Evolutionary conservation across 2,888 invertebrate species (phyloP).

Genomic region (Tinea pellionella): DNA sequence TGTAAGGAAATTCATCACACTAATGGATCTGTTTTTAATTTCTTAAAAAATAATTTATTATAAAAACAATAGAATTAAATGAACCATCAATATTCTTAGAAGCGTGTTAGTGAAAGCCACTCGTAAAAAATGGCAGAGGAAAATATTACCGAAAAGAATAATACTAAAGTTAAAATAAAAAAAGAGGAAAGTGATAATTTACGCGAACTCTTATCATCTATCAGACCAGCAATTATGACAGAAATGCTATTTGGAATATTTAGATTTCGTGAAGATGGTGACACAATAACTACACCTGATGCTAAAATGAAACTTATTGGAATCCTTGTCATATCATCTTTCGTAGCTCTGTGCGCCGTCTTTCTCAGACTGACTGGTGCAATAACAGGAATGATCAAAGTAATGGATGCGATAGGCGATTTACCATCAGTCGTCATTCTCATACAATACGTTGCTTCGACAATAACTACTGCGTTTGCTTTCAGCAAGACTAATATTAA

Average conservation of each 20-base stretch:
- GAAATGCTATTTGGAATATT: constrained; percentile 17
- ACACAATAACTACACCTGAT: constrained; percentile 5
- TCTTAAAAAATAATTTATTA: neutral
- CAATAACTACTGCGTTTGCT: constrained; percentile 7
- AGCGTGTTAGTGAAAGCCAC: neutral
- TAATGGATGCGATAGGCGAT: constrained; percentile 4
- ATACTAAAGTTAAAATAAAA: neutral
- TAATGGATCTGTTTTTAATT: constrained; percentile 2
- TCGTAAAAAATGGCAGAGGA: neutral
- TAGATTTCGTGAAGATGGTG: constrained; percentile 14
- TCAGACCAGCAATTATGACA: constrained; percentile 10
- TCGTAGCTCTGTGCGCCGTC: neutral
- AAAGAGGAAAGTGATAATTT: neutral
- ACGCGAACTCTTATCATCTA: neutral
- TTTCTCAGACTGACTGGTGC: constrained; percentile 4
- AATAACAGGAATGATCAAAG: neutral
- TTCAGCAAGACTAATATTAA: constrained; percentile 13
- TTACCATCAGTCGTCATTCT: constrained; percentile 10
- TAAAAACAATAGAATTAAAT: constrained; percentile 1
- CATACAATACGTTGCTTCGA: constrained; percentile 12
- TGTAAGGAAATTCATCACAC: neutral
- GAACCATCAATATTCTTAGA: neutral
- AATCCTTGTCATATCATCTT: constrained; percentile 9
- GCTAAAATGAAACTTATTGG: constrained; percentile 14
- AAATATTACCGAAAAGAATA: neutral